These are phyloP conservation scores for Quadriops clusia DNA, from an alignment of 2,888 invertebrate species.

Conservation along the genomic window DNA sequence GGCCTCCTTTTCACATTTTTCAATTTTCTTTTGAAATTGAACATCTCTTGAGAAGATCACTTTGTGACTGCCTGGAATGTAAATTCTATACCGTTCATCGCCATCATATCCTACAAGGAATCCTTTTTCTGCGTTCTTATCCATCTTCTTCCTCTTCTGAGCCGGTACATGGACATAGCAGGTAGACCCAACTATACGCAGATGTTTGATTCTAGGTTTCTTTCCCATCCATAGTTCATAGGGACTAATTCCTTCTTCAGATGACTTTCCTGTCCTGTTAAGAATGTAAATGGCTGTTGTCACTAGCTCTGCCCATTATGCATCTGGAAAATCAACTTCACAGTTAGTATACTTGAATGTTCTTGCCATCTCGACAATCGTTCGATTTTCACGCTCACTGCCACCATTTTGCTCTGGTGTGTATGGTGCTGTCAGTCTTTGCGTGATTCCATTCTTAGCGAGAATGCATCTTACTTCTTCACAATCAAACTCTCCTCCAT, in stretches of 20 bases:
- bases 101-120: constrained; percentile 23
- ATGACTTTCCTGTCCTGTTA: too few relatives aligned
- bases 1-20: too few relatives aligned
- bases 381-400: constrained; percentile 19
- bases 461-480: constrained; percentile 18
- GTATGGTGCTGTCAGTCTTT: constrained; percentile 16
- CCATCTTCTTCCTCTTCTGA: constrained; percentile 21
- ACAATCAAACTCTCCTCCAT: constrained; percentile 24
- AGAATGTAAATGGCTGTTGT: too few relatives aligned
- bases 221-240: constrained; percentile 20
- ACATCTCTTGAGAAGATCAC: constrained; percentile 20
- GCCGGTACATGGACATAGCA: constrained; percentile 19
- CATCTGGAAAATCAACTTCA: constrained; percentile 16
- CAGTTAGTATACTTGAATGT: constrained; percentile 21
- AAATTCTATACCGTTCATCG: constrained; percentile 22
- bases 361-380: constrained; percentile 22
- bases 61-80: constrained; percentile 13
- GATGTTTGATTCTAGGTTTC: constrained; percentile 16
- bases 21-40: constrained; percentile 20
- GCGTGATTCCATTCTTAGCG: constrained; percentile 13
- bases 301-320: constrained; percentile 20
- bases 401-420: constrained; percentile 19
- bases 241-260: too few relatives aligned
- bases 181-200: constrained; percentile 18
- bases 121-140: constrained; percentile 20